Percentiles rank a stretch among this genome's conserved stretches.
These are phyloP conservation scores for Drosophila repleta DNA, from an alignment of 1,140 invertebrate species.

Conservation along the genomic window DNA sequence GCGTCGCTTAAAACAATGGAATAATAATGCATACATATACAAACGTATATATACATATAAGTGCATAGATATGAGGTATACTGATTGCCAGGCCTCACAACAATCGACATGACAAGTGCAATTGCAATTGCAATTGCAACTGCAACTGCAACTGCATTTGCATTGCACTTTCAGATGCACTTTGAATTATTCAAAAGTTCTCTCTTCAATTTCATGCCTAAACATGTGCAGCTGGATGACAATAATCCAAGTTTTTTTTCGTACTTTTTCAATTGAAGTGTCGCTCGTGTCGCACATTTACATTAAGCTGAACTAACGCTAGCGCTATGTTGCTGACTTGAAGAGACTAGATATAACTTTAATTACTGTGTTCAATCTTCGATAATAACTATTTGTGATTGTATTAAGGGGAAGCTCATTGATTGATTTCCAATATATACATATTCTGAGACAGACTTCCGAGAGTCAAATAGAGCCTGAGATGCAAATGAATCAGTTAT, in stretches of 20 bases:
- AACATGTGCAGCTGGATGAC: background rate
- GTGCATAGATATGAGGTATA: background rate
- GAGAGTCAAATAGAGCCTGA: no score
- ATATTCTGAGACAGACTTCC: no score
- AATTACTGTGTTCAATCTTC: background rate
- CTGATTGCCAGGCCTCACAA: constrained; percentile 7
- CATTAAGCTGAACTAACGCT: background rate
- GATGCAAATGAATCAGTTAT: no score
- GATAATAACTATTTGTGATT: no score
- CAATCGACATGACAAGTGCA: constrained; percentile 20
- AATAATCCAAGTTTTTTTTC: no score
- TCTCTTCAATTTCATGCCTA: background rate
- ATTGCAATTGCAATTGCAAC: constrained; percentile 15
- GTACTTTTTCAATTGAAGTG: background rate
- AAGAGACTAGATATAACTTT: background rate
- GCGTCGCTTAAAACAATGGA: constrained; percentile 20
- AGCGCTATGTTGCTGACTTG: background rate
- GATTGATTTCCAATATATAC: no score
- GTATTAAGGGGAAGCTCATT: no score
- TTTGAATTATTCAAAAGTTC: constrained; percentile 58
- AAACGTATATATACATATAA: no score
- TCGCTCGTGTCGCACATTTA: background rate
- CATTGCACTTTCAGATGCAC: constrained; percentile 54
- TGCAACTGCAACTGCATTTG: constrained; percentile 3
- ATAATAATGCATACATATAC: constrained; percentile 1